Evolutionary conservation across 2,888 invertebrate species (phyloP).

Genomic region (Cantharis rustica): DNA sequence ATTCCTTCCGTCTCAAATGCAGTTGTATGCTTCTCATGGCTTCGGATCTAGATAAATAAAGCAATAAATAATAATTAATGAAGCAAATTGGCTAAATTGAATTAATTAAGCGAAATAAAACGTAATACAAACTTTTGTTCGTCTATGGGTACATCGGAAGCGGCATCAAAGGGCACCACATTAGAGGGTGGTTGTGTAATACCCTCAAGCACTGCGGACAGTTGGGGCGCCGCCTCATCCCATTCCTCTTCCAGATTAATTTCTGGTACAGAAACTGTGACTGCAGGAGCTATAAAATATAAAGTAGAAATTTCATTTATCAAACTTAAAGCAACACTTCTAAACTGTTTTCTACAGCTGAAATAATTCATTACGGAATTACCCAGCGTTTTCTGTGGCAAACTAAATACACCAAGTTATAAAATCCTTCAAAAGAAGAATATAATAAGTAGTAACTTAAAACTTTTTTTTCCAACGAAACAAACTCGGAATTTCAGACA

Average conservation of each 20-base stretch:
- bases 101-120: constrained; percentile 1
- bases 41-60: constrained; percentile 69
- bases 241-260: constrained; percentile 60
- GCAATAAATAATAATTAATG: neutral
- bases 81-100: neutral
- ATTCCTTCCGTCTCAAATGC: constrained; percentile 70
- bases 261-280: constrained; percentile 6
- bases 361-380: constrained; percentile 29
- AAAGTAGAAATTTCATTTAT: constrained; percentile 33
- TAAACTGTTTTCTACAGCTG: constrained; percentile 18
- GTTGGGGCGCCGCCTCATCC: constrained; percentile 63
- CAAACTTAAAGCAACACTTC: constrained; percentile 16
- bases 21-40: constrained; percentile 88
- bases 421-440: neutral
- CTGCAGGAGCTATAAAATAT: constrained; percentile 25
- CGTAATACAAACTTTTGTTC: constrained; percentile 77
- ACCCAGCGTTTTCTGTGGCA: constrained; percentile 26
- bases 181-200: constrained; percentile 65
- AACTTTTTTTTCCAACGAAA: neutral
- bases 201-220: constrained; percentile 52
- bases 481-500: neutral
- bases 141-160: constrained; percentile 81
- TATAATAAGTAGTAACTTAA: neutral
- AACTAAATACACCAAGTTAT: constrained; percentile 24
- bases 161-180: constrained; percentile 83